Evolutionary conservation across 2,888 invertebrate species (phyloP), one percentile per base, ranked within the genome.

Genomic region (Campoplex nolae): DNA sequence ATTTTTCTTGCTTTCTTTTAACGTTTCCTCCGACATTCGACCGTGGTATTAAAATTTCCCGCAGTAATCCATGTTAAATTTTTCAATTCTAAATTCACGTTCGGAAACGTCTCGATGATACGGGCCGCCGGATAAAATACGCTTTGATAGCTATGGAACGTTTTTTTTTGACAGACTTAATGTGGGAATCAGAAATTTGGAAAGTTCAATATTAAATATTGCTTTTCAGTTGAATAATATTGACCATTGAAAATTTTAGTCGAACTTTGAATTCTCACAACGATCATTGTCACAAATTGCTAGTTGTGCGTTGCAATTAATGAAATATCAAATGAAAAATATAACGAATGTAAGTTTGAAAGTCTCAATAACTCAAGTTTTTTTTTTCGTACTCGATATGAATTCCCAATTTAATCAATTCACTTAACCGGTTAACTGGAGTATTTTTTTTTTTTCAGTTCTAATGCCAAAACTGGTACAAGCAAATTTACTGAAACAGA

Each of bases 11-110:
- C 4, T 58, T 28, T 58, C 23, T 58, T 9, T 58, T 65, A 32
- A n/a, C 42, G 32, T 68, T 84, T 81, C 51, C 75, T 84, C 79
- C 54, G 70, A 78, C 54, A 85, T 79, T 85, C 82, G 85, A 88
- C 77, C 78, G 77, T 38, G 84, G 48, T 67, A 35, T 42, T 65
- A 48, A 68, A 38, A 62, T 42, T 71, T 70, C 77, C 65, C 77
- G 76, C 56, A 58, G 62, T 86, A 62, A 82, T 78, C 79, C 51
- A 79, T 76, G 74, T 58, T 54, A 78, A 68, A 45, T 65, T 76
- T 23, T 48, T 77, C 70, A 62, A 51, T 65, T 82, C 38, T 56
- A 68, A 68, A 78, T 48, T 58, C 58, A 58, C 58, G 58, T 13
- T 58, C 58, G 28, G 28, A 2, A 23, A 13, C 32, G 13, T 6